Conservation (phyloP, 2,797 vertebrate genomes). For the Brachyalestes nurse region DNA sequence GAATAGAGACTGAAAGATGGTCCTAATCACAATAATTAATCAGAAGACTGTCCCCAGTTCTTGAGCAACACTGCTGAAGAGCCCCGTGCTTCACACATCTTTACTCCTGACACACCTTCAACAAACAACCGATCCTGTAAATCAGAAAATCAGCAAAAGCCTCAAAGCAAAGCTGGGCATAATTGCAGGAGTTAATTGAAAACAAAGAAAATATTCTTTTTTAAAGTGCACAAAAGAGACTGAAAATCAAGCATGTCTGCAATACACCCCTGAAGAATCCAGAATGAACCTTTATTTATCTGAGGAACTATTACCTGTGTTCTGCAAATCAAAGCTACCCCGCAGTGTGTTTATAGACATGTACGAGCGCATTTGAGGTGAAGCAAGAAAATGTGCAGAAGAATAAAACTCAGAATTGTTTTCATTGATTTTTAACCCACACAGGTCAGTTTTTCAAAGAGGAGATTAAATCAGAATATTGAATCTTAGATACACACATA, state of each 20-base stretch:
- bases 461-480: constrained; percentile 47
- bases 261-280: background rate
- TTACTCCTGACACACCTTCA: no score
- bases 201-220: no score
- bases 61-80: no score
- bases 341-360: constrained; percentile 5
- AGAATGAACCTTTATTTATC: background rate
- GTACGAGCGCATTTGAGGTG: background rate
- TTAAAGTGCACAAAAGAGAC: background rate
- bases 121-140: no score
- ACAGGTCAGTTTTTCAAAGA: constrained; percentile 28
- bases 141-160: no score
- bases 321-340: background rate
- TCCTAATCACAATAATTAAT: no score
- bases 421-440: constrained; percentile 34
- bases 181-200: no score
- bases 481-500: constrained; percentile 18
- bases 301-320: background rate
- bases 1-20: no score
- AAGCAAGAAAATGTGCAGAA: constrained; percentile 7
- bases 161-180: no score
- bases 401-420: constrained; percentile 22
- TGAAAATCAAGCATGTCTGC: background rate
- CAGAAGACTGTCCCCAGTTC: no score
- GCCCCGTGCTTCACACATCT: no score